phyloP scores from a whole-genome alignment of 30 jellyfish, hydroid and myxozoan species.

The Rhopilema esculentum region DNA sequence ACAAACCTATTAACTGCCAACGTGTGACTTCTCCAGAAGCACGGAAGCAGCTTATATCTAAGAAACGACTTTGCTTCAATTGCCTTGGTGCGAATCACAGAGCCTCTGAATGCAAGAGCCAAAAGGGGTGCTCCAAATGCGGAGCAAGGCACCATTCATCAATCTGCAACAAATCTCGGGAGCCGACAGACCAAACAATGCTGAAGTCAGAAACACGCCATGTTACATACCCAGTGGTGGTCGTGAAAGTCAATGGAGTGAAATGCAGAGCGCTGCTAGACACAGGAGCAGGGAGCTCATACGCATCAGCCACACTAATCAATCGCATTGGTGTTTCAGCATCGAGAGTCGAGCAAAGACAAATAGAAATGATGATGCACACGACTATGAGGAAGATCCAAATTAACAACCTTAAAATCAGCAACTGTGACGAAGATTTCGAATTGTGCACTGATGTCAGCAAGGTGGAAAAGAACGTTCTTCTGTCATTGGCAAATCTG shows the following conservation, averaged over 20 bases:
- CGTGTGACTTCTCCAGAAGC: too few relatives aligned
- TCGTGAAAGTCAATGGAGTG: constrained; percentile 54
- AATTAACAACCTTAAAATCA: constrained; percentile 18
- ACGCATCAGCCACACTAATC: too few relatives aligned
- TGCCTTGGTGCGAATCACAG: constrained; percentile 33
- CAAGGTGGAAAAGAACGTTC: constrained; percentile 42
- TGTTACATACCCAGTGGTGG: constrained; percentile 52
- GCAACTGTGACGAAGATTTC: constrained; percentile 15
- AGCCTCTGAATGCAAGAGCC: constrained; percentile 50
- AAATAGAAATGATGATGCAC: too few relatives aligned
- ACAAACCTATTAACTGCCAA: too few relatives aligned
- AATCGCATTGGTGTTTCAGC: too few relatives aligned
- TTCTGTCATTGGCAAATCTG: constrained; percentile 43
- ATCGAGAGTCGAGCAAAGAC: too few relatives aligned
- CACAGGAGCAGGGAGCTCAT: constrained; percentile 70
- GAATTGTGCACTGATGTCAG: constrained; percentile 35
- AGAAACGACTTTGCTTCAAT: constrained; percentile 25
- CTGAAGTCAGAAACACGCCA: constrained; percentile 17
- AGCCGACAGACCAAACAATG: constrained; percentile 3
- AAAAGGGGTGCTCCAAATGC: constrained; percentile 36
- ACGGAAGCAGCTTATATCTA: constrained; percentile 4
- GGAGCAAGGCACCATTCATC: too few relatives aligned
- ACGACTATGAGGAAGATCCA: constrained; percentile 9
- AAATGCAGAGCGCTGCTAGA: constrained; percentile 51
- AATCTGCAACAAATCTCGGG: constrained; percentile 37